Conservation (phyloP, 2,888 invertebrate species). For the Rotaria magnacalcarata region DNA sequence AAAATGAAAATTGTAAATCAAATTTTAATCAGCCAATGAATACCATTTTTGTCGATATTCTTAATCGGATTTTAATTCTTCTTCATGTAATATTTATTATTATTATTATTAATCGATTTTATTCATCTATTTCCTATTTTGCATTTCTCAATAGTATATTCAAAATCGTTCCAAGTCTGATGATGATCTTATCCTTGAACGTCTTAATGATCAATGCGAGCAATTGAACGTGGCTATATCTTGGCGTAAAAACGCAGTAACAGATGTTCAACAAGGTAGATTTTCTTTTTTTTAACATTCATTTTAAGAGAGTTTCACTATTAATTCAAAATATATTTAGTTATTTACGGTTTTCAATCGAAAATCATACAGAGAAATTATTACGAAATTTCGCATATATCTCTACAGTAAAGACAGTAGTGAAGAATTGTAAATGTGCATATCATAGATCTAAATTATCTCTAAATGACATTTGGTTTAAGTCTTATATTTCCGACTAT, state of each 20-base stretch:
- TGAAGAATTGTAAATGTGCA: no score
- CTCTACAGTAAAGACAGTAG: no score
- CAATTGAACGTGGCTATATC: slow-evolving; percentile 5
- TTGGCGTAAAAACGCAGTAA: neutral
- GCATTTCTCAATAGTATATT: neutral
- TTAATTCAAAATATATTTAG: no score
- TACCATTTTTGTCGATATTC: neutral
- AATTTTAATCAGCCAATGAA: neutral
- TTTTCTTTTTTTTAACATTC: no score
- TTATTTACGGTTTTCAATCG: no score
- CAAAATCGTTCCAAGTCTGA: slow-evolving; percentile 17
- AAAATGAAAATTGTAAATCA: neutral
- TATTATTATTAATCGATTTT: no score
- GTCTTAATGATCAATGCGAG: neutral
- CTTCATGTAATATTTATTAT: neutral
- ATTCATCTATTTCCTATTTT: neutral
- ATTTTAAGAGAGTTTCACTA: no score
- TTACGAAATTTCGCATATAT: no score
- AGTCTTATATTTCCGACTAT: no score
- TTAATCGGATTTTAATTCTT: neutral
- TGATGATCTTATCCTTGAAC: neutral
- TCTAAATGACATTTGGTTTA: no score
- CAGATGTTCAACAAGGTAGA: slow-evolving; percentile 20
- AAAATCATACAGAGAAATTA: no score
- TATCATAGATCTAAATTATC: no score